Conservation (phyloP, 2,888 invertebrate species). For the Notodonta dromedarius region DNA sequence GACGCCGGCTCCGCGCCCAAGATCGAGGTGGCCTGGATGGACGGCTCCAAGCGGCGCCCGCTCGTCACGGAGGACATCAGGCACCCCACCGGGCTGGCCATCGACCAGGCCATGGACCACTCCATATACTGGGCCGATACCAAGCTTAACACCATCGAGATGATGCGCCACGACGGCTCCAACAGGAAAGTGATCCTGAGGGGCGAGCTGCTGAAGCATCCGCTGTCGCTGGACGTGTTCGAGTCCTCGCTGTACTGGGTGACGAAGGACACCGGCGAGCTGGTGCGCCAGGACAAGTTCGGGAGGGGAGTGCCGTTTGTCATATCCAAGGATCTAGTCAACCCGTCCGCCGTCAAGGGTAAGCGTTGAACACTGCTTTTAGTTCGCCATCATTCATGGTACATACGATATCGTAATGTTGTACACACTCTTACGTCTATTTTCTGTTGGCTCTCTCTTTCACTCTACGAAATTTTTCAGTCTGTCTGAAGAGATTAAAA, state of each 20-base stretch:
- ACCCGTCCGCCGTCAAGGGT: conserved; percentile 94
- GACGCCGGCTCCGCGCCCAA: conserved; percentile 96
- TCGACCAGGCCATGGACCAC: conserved; percentile 96
- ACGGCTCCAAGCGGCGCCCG: conserved; percentile 93
- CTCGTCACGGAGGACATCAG: conserved; percentile 92
- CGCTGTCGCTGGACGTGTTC: conserved; percentile 95
- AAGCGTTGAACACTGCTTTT: conserved; percentile 19
- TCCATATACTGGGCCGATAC: conserved; percentile 98
- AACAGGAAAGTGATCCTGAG: conserved; percentile 88
- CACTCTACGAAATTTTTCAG: too few species aligned
- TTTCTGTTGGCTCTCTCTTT: too few species aligned
- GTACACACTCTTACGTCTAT: too few species aligned
- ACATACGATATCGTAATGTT: too few species aligned
- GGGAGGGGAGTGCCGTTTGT: conserved; percentile 95
- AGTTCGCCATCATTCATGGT: too few species aligned
- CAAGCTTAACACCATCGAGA: conserved; percentile 95
- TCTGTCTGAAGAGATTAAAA: too few species aligned
- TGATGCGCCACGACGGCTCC: conserved; percentile 92
- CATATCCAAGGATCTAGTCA: conserved; percentile 92
- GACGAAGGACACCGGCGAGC: conserved; percentile 94
- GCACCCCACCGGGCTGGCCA: conserved; percentile 94
- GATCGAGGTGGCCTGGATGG: conserved; percentile 98
- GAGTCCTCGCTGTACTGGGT: conserved; percentile 97
- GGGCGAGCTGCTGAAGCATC: conserved; percentile 90
- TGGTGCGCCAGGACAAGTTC: conserved; percentile 97